Evolutionary conservation across 2,113 vertebrate species (phyloP).

Genomic region (Albula goreensis): DNA sequence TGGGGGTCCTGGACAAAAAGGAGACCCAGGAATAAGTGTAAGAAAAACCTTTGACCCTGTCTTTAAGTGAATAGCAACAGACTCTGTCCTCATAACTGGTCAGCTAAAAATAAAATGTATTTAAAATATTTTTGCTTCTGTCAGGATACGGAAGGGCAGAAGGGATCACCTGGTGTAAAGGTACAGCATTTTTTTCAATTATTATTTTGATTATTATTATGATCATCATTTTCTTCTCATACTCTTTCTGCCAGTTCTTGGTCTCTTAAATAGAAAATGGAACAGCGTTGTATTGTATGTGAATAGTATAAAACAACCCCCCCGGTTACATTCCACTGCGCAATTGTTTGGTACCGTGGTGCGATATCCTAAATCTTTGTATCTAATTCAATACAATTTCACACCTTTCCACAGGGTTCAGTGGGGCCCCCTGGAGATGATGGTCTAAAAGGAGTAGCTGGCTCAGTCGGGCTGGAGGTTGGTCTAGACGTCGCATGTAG

Average conservation of each 20-base stretch:
- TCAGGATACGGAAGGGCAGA: slow-evolving; percentile 13
- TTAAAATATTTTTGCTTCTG: neutral
- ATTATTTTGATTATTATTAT: too few relatives aligned
- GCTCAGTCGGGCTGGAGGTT: slow-evolving; percentile 20
- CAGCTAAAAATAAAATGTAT: neutral
- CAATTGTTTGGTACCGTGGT: too few relatives aligned
- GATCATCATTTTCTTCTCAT: too few relatives aligned
- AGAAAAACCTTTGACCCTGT: neutral
- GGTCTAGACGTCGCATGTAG: neutral
- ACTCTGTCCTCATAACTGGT: neutral
- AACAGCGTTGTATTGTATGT: too few relatives aligned
- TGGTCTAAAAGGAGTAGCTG: slow-evolving; percentile 18
- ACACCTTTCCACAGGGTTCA: slow-evolving; percentile 31
- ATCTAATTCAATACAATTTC: too few relatives aligned
- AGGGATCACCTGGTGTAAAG: neutral
- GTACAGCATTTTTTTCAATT: neutral
- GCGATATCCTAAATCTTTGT: too few relatives aligned
- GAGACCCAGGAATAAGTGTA: slow-evolving; percentile 28
- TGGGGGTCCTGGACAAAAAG: slow-evolving; percentile 23
- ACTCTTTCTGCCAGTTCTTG: too few relatives aligned
- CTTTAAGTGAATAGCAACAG: neutral
- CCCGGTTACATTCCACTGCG: too few relatives aligned
- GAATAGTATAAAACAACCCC: too few relatives aligned
- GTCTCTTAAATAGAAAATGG: too few relatives aligned
- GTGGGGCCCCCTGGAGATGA: slow-evolving; percentile 25